Conservation (phyloP, 2,797 vertebrate species). For the Protosalanx chinensis region DNA sequence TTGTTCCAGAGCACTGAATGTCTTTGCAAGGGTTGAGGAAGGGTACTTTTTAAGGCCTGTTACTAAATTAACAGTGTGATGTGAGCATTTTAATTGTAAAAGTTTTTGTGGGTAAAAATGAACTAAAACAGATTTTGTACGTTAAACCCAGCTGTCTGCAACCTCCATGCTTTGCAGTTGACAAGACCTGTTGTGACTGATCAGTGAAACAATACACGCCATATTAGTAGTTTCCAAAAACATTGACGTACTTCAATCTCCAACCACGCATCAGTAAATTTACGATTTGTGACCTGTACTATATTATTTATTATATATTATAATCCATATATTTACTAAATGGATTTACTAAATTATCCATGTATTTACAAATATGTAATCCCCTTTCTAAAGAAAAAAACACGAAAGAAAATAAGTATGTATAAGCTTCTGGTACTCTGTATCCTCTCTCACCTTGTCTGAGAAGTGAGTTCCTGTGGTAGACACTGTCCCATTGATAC, state of each 20-base stretch:
- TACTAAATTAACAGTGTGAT: slow-evolving; percentile 41
- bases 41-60: slow-evolving; percentile 50
- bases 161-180: slow-evolving; percentile 32
- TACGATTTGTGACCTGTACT: slow-evolving; percentile 53
- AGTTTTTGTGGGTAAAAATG: slow-evolving; percentile 37
- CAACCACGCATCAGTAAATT: slow-evolving; percentile 50
- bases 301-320: slow-evolving; percentile 63
- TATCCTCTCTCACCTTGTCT: slow-evolving; percentile 56
- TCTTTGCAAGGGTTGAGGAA: slow-evolving; percentile 57
- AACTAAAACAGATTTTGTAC: slow-evolving; percentile 58
- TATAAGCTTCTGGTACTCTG: slow-evolving; percentile 43
- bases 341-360: slow-evolving; percentile 19
- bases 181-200: slow-evolving; percentile 21
- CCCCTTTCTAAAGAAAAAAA: slow-evolving; percentile 42
- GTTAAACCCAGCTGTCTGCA: slow-evolving; percentile 50
- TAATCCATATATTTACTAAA: slow-evolving; percentile 48
- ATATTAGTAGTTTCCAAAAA: slow-evolving; percentile 59
- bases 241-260: slow-evolving; percentile 51
- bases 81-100: slow-evolving; percentile 51
- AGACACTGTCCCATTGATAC: slow-evolving; percentile 59
- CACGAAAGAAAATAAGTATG: slow-evolving; percentile 41
- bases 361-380: slow-evolving; percentile 44
- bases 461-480: slow-evolving; percentile 58
- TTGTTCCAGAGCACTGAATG: slow-evolving; percentile 50
- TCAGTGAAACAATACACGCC: slow-evolving; percentile 40